Conservation (phyloP, 2,113 vertebrate species). For the Serinus canaria region DNA sequence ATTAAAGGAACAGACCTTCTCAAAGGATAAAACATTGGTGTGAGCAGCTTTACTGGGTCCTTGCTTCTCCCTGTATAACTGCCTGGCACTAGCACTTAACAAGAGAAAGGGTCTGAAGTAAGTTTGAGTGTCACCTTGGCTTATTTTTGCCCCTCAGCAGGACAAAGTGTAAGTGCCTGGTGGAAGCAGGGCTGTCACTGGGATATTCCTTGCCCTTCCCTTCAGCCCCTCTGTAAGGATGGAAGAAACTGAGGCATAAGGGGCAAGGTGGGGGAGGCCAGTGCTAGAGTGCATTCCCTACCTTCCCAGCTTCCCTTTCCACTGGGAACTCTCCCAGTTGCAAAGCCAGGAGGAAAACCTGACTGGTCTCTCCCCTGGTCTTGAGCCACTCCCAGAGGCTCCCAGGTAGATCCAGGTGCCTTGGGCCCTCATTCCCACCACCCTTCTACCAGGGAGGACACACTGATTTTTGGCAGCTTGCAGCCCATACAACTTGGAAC, state of each 20-base stretch:
- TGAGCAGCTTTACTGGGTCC: neutral
- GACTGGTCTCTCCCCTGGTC: neutral
- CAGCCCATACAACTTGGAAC: neutral
- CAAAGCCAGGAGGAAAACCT: neutral
- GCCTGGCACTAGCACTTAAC: neutral
- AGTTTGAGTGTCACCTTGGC: slow-evolving; percentile 39
- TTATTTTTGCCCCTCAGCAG: slow-evolving; percentile 8
- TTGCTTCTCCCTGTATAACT: neutral
- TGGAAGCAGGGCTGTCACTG: neutral
- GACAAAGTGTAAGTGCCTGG: neutral
- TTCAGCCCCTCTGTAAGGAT: neutral
- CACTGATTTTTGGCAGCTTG: neutral
- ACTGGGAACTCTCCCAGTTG: neutral
- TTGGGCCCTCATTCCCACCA: neutral
- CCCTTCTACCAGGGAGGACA: neutral
- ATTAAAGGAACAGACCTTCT: slow-evolving; percentile 48
- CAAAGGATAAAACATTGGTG: slow-evolving; percentile 14
- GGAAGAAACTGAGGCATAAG: neutral
- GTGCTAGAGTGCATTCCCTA: neutral
- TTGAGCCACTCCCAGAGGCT: neutral
- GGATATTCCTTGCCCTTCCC: neutral
- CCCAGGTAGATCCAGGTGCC: neutral
- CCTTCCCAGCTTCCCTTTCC: neutral
- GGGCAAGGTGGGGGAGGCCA: neutral
- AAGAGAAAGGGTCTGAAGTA: neutral